phyloP scores from a whole-genome alignment of 2,888 invertebrate genomes.

The Sericinus montela region DNA sequence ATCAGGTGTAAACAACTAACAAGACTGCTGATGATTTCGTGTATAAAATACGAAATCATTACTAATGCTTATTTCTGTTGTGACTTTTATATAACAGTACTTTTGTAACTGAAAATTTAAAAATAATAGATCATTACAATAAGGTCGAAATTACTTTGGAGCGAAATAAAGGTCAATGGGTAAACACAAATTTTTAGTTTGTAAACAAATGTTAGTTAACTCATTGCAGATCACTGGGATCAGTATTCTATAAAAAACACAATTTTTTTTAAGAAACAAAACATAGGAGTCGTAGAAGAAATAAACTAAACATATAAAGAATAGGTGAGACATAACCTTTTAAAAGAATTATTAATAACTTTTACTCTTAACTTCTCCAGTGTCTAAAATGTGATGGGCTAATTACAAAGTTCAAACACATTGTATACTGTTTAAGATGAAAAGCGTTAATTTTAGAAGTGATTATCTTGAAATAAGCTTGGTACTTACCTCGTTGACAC shows the following conservation, averaged over 20 bases:
- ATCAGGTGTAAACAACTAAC: no score
- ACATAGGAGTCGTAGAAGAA: conserved; percentile 20
- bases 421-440: conserved; percentile 33
- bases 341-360: conserved; percentile 23
- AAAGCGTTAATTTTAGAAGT: conserved; percentile 57
- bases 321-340: conserved; percentile 65
- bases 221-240: conserved; percentile 14
- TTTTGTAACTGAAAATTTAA: no score
- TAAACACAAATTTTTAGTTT: conserved; percentile 35
- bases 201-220: conserved; percentile 39
- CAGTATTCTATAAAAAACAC: conserved; percentile 7
- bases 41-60: no score
- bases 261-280: conserved; percentile 17
- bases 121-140: not conserved
- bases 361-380: conserved; percentile 15
- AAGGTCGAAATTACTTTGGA: conserved; percentile 19
- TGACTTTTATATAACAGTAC: no score
- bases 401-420: conserved; percentile 31
- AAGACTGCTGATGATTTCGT: no score
- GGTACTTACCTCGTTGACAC: conserved; percentile 78
- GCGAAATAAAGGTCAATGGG: conserved; percentile 36
- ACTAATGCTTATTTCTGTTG: no score
- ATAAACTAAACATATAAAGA: conserved; percentile 37
- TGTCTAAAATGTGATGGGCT: conserved; percentile 21
- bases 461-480: conserved; percentile 60